Conservation (phyloP, 2,113 vertebrate genomes). For the Psilopogon haemacephalus region DNA sequence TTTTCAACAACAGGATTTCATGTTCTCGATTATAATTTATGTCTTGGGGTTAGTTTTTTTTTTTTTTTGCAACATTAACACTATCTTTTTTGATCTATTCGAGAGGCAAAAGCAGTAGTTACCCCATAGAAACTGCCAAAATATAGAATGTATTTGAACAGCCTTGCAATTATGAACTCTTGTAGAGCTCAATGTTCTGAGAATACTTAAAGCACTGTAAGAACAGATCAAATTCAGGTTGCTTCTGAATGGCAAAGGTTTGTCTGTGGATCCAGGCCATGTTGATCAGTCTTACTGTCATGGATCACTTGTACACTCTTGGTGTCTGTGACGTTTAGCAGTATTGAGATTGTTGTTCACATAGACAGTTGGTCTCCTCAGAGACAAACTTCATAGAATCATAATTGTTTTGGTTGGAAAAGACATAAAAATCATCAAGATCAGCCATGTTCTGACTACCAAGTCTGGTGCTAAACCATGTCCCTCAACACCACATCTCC, state of each 20-base stretch:
- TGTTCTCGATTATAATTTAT: not conserved
- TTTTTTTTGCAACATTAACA: not conserved
- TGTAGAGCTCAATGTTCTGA: not conserved
- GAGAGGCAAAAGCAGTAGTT: not conserved
- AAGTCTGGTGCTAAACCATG: too few relatives aligned
- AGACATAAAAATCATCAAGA: too few relatives aligned
- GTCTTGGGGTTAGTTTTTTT: too few relatives aligned
- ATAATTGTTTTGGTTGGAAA: too few relatives aligned
- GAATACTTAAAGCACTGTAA: not conserved
- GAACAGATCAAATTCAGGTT: not conserved
- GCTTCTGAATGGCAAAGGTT: not conserved
- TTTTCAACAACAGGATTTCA: not conserved
- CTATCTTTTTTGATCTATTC: not conserved
- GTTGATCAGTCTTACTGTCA: not conserved
- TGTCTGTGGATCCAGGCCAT: not conserved
- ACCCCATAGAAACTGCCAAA: not conserved
- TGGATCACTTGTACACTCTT: not conserved
- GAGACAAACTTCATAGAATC: not conserved
- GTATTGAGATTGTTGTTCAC: not conserved
- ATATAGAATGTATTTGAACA: not conserved
- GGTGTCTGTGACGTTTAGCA: not conserved
- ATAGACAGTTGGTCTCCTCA: not conserved
- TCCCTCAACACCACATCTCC: too few relatives aligned
- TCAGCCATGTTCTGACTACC: too few relatives aligned
- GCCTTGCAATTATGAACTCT: not conserved